Evolutionary conservation across 2,888 invertebrate species (phyloP), one percentile per base, ranked within the genome.

Genomic region (Carcina quercana): DNA sequence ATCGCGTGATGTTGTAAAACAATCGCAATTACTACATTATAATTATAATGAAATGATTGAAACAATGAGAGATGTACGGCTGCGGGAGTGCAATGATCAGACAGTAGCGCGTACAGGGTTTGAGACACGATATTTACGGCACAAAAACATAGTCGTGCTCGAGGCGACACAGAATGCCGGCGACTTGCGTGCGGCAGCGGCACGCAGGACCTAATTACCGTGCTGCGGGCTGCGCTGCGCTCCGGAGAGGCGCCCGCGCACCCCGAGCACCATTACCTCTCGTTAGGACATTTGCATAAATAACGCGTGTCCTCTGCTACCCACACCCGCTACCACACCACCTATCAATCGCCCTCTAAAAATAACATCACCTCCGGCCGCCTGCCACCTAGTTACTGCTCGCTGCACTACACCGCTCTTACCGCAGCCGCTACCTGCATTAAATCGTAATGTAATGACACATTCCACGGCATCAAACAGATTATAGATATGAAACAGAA

Each of bases 211-310:
- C 79, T 80, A 80, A 82, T 83, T 80, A 74, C 74, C 69, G 65
- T 53, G 70, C 75, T 73, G 73, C 73, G 48, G 50, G 74, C n/a
- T n/a, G 72, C 72, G 53, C 60, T 60, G 59, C 49, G 58, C 61
- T 50, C 59, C 57, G 47, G 55, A 65, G 67, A 59, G 50, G 66
- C 67, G 50, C 61, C 65, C 61, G 61, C 62, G 53, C 60, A 53
- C 65, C 58, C 60, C 63, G 52, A 62, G 48, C 57, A 60, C 68
- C 62, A 80, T 80, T 80, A 78, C 64, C 62, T 76, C 75, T 82
- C 78, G 79, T 83, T 83, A 82, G 71, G 65, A 60, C 70, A 79
- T 82, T 82, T 80, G 76, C 82, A 82, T 82, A 79, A 78, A 78
- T 76, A 78, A 73, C 67, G 59, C 67, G 65, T 59, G 53, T 61